These are phyloP conservation scores for Polietes domitor DNA, from an alignment of 2,888 invertebrate species.

Conservation along the genomic window DNA sequence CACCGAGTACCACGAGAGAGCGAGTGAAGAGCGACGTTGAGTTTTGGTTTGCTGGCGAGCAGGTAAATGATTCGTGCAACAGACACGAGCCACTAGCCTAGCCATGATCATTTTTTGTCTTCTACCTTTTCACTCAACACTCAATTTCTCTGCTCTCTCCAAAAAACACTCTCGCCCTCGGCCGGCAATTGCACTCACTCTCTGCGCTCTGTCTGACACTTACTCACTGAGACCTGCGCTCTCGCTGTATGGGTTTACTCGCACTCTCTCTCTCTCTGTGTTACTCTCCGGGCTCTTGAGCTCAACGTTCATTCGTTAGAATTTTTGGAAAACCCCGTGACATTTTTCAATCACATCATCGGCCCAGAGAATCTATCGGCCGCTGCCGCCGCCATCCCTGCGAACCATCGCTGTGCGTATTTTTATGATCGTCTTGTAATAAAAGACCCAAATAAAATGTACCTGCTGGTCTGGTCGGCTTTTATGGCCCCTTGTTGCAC, in stretches of 20 bases:
- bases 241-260: not conserved
- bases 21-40: not conserved
- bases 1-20: not conserved
- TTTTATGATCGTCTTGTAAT: constrained; percentile 20
- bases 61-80: constrained; percentile 27
- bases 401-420: not conserved
- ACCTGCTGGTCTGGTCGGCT: constrained; percentile 30
- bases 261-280: not conserved
- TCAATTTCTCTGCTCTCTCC: not conserved
- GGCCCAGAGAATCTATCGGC: constrained; percentile 3
- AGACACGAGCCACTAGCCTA: constrained; percentile 29
- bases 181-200: not conserved
- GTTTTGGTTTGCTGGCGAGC: not conserved
- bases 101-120: not conserved
- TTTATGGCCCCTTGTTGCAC: constrained; percentile 39
- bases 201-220: not conserved
- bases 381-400: constrained; percentile 39
- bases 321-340: constrained; percentile 60
- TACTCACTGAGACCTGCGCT: not conserved
- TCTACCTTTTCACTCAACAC: constrained; percentile 13
- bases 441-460: constrained; percentile 16
- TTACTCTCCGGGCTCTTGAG: not conserved
- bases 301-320: constrained; percentile 61
- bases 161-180: too few species aligned
- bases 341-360: constrained; percentile 54